Conservation (phyloP, 2,888 invertebrate genomes). For the Platycheirus albimanus region DNA sequence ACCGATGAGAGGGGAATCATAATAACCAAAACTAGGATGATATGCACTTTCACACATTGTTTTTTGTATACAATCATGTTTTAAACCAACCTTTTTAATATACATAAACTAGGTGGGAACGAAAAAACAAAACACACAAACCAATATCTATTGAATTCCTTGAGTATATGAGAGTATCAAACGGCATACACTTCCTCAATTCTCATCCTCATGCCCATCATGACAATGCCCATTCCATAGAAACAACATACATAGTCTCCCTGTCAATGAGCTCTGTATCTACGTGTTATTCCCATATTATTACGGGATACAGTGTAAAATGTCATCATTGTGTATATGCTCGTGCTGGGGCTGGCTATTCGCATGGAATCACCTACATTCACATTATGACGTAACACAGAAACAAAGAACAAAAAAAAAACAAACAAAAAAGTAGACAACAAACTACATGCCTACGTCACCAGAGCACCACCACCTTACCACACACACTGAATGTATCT, state of each 20-base stretch:
- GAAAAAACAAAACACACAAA: not conserved
- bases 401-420: not conserved
- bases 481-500: slow-evolving; percentile 27
- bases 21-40: slow-evolving; percentile 54
- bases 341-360: slow-evolving; percentile 7
- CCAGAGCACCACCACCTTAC: too few relatives aligned
- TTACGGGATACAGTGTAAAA: slow-evolving; percentile 40
- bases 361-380: slow-evolving; percentile 39
- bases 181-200: not conserved
- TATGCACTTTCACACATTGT: slow-evolving; percentile 41
- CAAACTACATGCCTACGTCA: slow-evolving; percentile 40
- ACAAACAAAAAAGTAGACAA: slow-evolving; percentile 9
- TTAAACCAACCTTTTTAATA: not conserved
- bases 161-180: too few relatives aligned
- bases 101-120: not conserved
- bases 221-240: too few relatives aligned
- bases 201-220: not conserved
- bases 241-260: too few relatives aligned
- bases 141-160: not conserved
- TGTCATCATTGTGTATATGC: slow-evolving; percentile 36
- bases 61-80: not conserved
- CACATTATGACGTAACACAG: slow-evolving; percentile 59
- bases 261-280: not conserved
- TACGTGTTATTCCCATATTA: slow-evolving; percentile 23
- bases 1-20: slow-evolving; percentile 61